phyloP scores from a whole-genome alignment of 2,888 invertebrate genomes.

The Nycteola revayana region DNA sequence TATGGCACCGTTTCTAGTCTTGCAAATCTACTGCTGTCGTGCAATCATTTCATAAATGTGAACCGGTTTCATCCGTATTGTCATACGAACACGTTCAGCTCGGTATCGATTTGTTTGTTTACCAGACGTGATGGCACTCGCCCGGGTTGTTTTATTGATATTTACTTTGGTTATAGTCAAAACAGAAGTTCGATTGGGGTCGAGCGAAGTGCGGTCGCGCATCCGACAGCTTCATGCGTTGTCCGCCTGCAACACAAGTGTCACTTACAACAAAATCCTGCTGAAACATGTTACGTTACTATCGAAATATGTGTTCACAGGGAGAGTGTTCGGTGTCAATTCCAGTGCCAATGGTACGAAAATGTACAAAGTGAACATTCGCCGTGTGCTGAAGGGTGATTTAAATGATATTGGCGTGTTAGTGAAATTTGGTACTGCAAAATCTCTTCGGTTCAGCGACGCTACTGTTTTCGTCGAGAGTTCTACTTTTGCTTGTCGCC shows the following conservation, averaged over 20 bases:
- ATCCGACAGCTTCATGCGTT: slow-evolving; percentile 28
- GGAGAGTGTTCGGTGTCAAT: slow-evolving; percentile 60
- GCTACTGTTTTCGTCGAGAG: slow-evolving; percentile 61
- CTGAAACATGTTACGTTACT: slow-evolving; percentile 57
- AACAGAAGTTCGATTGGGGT: slow-evolving; percentile 37
- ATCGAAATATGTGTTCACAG: slow-evolving; percentile 69
- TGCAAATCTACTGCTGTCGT: slow-evolving; percentile 37
- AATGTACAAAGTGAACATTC: slow-evolving; percentile 66
- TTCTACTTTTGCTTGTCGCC: slow-evolving; percentile 45
- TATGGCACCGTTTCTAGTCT: slow-evolving; percentile 30
- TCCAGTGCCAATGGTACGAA: slow-evolving; percentile 42
- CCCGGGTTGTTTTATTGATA: slow-evolving; percentile 43
- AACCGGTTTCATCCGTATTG: slow-evolving; percentile 18
- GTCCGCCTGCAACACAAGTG: slow-evolving; percentile 42
- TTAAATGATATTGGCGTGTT: slow-evolving; percentile 59
- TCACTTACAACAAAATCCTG: slow-evolving; percentile 51
- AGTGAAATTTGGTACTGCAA: slow-evolving; percentile 52
- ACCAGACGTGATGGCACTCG: slow-evolving; percentile 41
- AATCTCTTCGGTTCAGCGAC: slow-evolving; percentile 58
- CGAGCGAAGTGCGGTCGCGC: slow-evolving; percentile 4
- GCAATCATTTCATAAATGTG: slow-evolving; percentile 23
- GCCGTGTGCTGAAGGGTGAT: slow-evolving; percentile 69
- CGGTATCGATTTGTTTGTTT: slow-evolving; percentile 30
- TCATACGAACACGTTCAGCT: slow-evolving; percentile 17
- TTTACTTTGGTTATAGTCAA: slow-evolving; percentile 38